Evolutionary conservation across 1,140 invertebrate species (phyloP).

Genomic region (Cydia pomonella): DNA sequence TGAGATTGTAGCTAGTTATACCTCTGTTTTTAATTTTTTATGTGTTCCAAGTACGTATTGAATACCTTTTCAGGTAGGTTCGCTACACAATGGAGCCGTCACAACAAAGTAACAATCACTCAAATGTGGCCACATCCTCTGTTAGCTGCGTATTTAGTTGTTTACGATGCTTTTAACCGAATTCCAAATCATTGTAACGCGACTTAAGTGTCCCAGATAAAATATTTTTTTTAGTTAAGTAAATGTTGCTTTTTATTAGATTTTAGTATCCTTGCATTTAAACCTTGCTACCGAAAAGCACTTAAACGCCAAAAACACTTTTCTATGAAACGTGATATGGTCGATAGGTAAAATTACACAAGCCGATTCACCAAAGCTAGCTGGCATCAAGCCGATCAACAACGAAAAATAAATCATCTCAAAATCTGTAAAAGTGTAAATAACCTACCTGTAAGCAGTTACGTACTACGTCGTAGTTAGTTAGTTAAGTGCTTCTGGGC

Average conservation of each 20-base stretch:
- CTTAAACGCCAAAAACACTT: background rate
- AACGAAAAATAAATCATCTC: too few species aligned
- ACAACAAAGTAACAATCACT: conserved; percentile 30
- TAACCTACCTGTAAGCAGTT: too few species aligned
- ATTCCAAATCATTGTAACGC: conserved; percentile 6
- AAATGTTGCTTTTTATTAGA: background rate
- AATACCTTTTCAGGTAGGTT: conserved; percentile 16
- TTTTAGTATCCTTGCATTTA: background rate
- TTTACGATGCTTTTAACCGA: conserved; percentile 30
- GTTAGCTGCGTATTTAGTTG: background rate
- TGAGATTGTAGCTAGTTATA: background rate
- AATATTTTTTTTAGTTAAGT: background rate
- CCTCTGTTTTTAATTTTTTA: background rate
- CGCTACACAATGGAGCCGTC: background rate
- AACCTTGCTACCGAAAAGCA: background rate
- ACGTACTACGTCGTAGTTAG: too few species aligned
- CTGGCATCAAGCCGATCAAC: too few species aligned
- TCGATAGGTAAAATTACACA: background rate
- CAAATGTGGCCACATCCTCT: conserved; percentile 29
- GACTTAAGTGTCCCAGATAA: conserved; percentile 8
- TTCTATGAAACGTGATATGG: background rate
- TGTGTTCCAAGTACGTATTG: background rate
- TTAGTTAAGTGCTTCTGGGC: too few species aligned
- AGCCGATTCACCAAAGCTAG: background rate
- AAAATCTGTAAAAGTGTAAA: too few species aligned